Conservation (phyloP, 2,888 invertebrate species). For the Syrista parreyssii region DNA sequence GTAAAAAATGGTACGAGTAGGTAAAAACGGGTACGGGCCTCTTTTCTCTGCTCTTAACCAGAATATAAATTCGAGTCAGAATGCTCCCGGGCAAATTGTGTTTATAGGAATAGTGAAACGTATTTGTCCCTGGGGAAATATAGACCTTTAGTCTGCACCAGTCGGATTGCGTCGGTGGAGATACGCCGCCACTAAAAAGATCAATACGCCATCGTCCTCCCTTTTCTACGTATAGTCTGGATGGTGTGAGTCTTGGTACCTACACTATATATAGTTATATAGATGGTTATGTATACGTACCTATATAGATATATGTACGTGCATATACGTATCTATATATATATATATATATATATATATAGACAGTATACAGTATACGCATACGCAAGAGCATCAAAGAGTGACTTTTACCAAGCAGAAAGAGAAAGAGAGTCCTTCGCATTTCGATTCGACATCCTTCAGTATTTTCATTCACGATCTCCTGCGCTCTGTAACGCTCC, state of each 20-base stretch:
- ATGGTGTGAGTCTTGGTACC: conserved; percentile 40
- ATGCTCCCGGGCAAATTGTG: conserved; percentile 63
- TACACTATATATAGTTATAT: not conserved
- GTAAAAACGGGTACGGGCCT: not conserved
- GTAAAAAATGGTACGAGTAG: not conserved
- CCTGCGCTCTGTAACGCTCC: not conserved
- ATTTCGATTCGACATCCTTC: not conserved
- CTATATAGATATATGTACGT: not conserved
- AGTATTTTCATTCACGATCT: not conserved
- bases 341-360: conserved; percentile 27
- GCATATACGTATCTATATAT: not conserved
- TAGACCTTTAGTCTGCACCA: conserved; percentile 61
- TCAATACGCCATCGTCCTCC: conserved; percentile 64
- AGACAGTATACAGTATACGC: not conserved
- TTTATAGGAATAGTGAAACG: conserved; percentile 65
- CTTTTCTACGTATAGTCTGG: conserved; percentile 52
- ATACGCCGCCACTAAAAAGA: conserved; percentile 64
- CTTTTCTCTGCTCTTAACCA: conserved; percentile 5
- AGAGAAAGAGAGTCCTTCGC: not conserved
- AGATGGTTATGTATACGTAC: not conserved
- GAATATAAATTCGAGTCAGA: conserved; percentile 42
- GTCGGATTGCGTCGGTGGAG: conserved; percentile 59
- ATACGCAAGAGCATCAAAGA: not conserved
- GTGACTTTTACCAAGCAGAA: not conserved
- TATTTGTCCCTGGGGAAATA: conserved; percentile 65